Evolutionary conservation across 1,140 invertebrate genomes (phyloP), one percentile per base, ranked within the genome.

Genomic region (Aphelinus atriplicis): DNA sequence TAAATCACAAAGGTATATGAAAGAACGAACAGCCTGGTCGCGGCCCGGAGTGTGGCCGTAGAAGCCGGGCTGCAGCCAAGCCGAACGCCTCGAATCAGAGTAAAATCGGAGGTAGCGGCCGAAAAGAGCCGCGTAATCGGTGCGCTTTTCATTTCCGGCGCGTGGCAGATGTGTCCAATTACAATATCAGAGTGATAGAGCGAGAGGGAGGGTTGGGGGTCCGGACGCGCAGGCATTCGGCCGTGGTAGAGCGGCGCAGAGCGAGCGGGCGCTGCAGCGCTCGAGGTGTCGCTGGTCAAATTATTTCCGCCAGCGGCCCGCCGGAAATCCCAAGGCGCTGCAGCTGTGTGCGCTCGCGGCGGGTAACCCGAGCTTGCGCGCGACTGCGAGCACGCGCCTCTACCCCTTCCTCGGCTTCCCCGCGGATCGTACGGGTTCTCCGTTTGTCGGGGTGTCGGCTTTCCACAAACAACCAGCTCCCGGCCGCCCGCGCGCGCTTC

Each of bases 101-200:
- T n/a, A 3, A 55, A 77, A 47, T 71, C 46, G 43, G n/a, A 7
- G 3, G 43, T 50, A 3, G n/a, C 2, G 7, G 7, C 10, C 63
- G 63, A 65, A 65, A 65, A 65, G 47, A 50, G 63, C 63, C 63
- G 63, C n/a, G 63, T 65, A 65, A 65, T 53, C 47, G 62, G 43
- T 63, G 47, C 47, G 3, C 53, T 67, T 66, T 66, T 67, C 65
- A 67, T 67, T 67, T 67, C 65, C 65, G 65, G 61, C 61, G 45
- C 0, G 48, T 45, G n/a, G 63, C 63, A 65, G 63, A 65, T 65
- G 63, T 65, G 47, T 53, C 51, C 6, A 65, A 55, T 53, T 7
- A 48, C 61, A 45, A 10, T 5, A 26, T 6, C 10, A 6, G 10
- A 1, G 26, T 26, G 26, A 26, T 26, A 26, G 26, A 26, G 26